phyloP scores from a whole-genome alignment of 92 coral and sea anemone genomes.

The Bergia sp. region DNA sequence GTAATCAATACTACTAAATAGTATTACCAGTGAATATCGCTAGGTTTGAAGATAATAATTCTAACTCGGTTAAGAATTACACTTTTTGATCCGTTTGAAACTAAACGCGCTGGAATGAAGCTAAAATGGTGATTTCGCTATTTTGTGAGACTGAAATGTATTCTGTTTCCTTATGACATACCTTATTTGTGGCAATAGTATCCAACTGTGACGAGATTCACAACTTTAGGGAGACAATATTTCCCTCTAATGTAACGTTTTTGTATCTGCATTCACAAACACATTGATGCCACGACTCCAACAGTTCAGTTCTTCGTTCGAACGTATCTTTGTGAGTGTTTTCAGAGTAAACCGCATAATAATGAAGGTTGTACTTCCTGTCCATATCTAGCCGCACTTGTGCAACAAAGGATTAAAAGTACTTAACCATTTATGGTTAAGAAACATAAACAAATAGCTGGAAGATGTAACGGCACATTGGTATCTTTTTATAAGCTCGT shows the following conservation, averaged over 20 bases:
- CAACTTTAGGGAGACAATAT: background rate
- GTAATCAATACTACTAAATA: no score
- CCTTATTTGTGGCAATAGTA: background rate
- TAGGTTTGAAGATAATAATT: background rate
- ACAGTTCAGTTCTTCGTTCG: background rate
- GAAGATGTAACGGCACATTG: background rate
- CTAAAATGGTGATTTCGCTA: no score
- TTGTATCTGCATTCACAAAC: background rate
- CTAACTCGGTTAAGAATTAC: background rate
- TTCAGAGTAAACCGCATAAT: background rate
- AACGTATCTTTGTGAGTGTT: background rate
- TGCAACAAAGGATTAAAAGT: background rate
- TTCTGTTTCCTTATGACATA: background rate
- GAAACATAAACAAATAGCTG: background rate
- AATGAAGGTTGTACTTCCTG: background rate
- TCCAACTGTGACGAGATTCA: background rate
- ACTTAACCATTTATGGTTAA: slow-evolving; percentile 12
- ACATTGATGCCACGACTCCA: background rate
- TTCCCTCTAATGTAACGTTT: background rate
- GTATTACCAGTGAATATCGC: background rate
- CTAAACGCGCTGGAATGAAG: background rate
- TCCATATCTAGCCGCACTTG: background rate
- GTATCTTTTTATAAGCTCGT: background rate
- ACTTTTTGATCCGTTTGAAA: no score
- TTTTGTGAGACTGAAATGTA: no score